Evolutionary conservation across 37 sponge, comb jelly and placozoan genomes (phyloP).

Genomic region (Diacarnus erythraeanus): DNA sequence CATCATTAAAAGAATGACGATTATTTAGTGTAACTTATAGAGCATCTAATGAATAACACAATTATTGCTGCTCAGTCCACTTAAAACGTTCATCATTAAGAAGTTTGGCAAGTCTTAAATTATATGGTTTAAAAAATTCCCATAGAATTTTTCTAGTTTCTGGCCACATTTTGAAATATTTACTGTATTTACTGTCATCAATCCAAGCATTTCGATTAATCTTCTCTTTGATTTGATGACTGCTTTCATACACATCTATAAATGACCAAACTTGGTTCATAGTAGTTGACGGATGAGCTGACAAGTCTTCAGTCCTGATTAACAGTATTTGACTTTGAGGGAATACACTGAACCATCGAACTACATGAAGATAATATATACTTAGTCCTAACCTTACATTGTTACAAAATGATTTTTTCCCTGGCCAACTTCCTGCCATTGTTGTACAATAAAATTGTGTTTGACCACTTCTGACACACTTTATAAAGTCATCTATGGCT

Average conservation of each 20-base stretch:
- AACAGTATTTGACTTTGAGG: constrained; percentile 14
- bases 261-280: constrained; percentile 18
- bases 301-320: constrained; percentile 19
- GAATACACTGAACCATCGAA: constrained; percentile 35
- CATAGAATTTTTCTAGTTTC: constrained; percentile 7
- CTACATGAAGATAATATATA: constrained; percentile 36
- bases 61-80: constrained; percentile 39
- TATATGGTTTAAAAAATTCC: constrained; percentile 41
- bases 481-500: constrained; percentile 3
- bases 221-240: background rate
- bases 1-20: too few species aligned
- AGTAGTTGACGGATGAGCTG: background rate
- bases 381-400: constrained; percentile 22
- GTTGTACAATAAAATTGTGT: constrained; percentile 20
- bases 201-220: constrained; percentile 30
- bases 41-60: background rate
- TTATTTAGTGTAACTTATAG: background rate
- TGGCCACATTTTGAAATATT: constrained; percentile 32
- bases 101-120: constrained; percentile 31
- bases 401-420: background rate
- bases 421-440: background rate
- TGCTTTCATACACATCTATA: constrained; percentile 5
- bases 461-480: constrained; percentile 2
- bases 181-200: constrained; percentile 4
- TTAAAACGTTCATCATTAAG: constrained; percentile 34